phyloP scores from a whole-genome alignment of 2,797 vertebrate species.

The Acrossocheilus fasciatus region DNA sequence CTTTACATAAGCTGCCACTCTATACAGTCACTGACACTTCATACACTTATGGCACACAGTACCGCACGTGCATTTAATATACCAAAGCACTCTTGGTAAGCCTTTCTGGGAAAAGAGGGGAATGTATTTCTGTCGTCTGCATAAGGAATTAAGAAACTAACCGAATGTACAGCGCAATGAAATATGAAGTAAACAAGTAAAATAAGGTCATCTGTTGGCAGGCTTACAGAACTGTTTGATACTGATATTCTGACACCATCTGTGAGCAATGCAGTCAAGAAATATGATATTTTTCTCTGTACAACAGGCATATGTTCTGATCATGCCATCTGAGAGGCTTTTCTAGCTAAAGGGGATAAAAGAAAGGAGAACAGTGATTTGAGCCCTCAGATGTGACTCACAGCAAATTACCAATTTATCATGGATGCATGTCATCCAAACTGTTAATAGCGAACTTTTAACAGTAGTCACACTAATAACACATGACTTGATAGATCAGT shows the following conservation, averaged over 20 bases:
- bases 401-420: neutral
- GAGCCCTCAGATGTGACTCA: slow-evolving; percentile 13
- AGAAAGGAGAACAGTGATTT: neutral
- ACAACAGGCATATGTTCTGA: slow-evolving; percentile 32
- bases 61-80: neutral
- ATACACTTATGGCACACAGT: neutral
- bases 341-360: neutral
- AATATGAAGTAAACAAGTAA: slow-evolving; percentile 9
- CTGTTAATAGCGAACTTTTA: neutral
- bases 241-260: slow-evolving; percentile 17
- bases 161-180: neutral
- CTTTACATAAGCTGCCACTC: slow-evolving; percentile 17
- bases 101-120: neutral
- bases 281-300: slow-evolving; percentile 17
- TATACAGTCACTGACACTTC: slow-evolving; percentile 17
- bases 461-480: slow-evolving; percentile 10
- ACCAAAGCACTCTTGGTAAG: neutral
- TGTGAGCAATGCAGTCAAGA: neutral
- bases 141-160: neutral
- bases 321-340: slow-evolving; percentile 5
- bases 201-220: neutral
- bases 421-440: neutral
- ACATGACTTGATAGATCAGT: neutral
- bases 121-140: neutral
- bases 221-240: neutral